phyloP scores from a whole-genome alignment of 2,888 invertebrate genomes.

The Carpatolechia fugitivella region DNA sequence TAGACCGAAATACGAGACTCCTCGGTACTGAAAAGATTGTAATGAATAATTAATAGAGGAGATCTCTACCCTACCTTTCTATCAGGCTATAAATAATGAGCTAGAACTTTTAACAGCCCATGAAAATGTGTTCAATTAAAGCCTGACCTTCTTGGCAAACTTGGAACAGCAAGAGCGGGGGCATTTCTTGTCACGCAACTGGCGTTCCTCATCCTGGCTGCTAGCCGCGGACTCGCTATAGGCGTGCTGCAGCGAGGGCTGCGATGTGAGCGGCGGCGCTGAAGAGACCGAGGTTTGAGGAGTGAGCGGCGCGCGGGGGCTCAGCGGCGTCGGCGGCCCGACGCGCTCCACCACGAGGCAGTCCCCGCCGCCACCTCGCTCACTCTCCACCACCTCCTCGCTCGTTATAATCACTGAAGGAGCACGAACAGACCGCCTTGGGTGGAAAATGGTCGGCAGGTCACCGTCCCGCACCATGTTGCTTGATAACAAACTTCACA shows the following conservation, averaged over 20 bases:
- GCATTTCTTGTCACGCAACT: slow-evolving; percentile 76
- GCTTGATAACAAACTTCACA: slow-evolving; percentile 26
- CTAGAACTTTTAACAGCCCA: neutral
- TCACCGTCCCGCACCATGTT: slow-evolving; percentile 86
- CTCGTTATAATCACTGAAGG: slow-evolving; percentile 85
- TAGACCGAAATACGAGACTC: no score
- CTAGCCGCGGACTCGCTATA: slow-evolving; percentile 78
- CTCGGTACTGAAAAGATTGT: no score
- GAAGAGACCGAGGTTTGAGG: slow-evolving; percentile 73
- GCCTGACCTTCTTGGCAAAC: slow-evolving; percentile 87
- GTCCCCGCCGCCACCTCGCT: slow-evolving; percentile 50
- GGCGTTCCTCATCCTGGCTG: slow-evolving; percentile 81
- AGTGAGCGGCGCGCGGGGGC: slow-evolving; percentile 67
- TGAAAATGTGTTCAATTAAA: neutral
- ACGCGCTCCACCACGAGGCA: slow-evolving; percentile 48
- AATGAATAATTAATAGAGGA: no score
- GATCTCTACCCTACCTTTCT: no score
- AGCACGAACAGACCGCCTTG: slow-evolving; percentile 81
- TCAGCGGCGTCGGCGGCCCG: slow-evolving; percentile 66
- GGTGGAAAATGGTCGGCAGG: slow-evolving; percentile 90
- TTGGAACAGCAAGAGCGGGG: slow-evolving; percentile 89
- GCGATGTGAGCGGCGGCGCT: slow-evolving; percentile 66
- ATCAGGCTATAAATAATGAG: no score
- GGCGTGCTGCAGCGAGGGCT: slow-evolving; percentile 71
- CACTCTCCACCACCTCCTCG: slow-evolving; percentile 75